Evolutionary conservation across 2,888 invertebrate genomes (phyloP), one percentile per base, ranked within the genome.

Genomic region (Apantesis nais): DNA sequence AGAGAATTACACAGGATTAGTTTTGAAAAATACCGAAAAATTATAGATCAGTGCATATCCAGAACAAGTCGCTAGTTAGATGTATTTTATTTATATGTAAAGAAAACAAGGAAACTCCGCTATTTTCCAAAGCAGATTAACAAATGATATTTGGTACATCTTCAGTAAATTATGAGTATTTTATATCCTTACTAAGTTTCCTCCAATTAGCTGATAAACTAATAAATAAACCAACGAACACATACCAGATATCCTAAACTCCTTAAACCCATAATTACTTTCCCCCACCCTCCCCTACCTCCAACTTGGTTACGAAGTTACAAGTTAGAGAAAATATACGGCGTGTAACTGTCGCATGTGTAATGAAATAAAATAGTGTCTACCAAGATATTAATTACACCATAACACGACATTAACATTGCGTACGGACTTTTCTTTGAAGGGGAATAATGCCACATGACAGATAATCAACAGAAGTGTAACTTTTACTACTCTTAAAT

Each of bases 321-420:
- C 84, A 88, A 90, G 87, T 90, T 84, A 87, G 84, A 82, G 75
- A 82, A 80, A 87, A 89, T 87, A 89, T 88, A 90, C 86, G 83
- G 86, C 88, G 84, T 86, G 87, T 86, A 82, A 78, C 86, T 84
- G 88, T 88, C 88, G 85, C 86, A 86, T 87, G 87, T 86, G 89
- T 93, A 93, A 93, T 92, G 89, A 90, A 93, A 93, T 94, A 93
- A 93, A 93, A 92, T 93, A 93, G 91, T 91, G 90, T 88, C 89
- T 87, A 82, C 84, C 82, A 80, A 86, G 83, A 90, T 93, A 94
- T 93, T 94, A 93, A 94, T 94, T 94, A 93, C 91, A 84, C 81
- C 76, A 82, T 87, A 90, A 91, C 93, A 94, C 91, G 94, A 87
- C 90, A 93, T 89, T 90, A 89, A 76, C 74, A 86, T 86, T 83